A percentile compares a stretch with the other conserved stretches of the same genome.
Evolutionary conservation across 2,113 vertebrate genomes (phyloP).

Genomic region (Indicator indicator): DNA sequence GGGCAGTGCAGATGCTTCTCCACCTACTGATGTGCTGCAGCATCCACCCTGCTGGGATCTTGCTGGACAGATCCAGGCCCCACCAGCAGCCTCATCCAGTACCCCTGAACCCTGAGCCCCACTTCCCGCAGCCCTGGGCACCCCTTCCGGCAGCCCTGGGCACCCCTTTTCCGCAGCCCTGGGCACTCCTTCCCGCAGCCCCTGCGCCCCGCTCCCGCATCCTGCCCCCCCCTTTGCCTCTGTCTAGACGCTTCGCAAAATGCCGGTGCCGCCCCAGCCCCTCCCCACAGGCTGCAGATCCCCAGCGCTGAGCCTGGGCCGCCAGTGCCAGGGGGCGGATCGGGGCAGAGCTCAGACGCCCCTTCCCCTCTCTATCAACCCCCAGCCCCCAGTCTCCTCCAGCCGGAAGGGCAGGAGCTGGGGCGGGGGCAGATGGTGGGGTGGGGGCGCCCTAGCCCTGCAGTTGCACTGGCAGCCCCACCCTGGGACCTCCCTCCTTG

Average conservation of each 20-base stretch:
- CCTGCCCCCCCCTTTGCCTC: not conserved
- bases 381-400: not conserved
- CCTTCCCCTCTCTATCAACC: not conserved
- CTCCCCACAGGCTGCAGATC: slow-evolving; percentile 15
- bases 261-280: not conserved
- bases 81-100: fast-evolving
- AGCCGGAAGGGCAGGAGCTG: not conserved
- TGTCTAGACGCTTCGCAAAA: not conserved
- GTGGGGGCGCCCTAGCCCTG: not conserved
- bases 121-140: not conserved
- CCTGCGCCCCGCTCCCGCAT: too few species aligned
- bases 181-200: not conserved
- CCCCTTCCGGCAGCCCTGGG: not conserved
- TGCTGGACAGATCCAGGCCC: not conserved
- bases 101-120: not conserved
- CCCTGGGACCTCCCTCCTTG: too few species aligned
- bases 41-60: not conserved
- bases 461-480: not conserved
- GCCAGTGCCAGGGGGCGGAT: not conserved
- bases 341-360: not conserved
- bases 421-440: not conserved
- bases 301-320: not conserved
- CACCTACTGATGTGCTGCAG: not conserved
- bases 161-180: not conserved
- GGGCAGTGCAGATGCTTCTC: not conserved